Evolutionary conservation across 2,888 invertebrate genomes (phyloP), one percentile per base, ranked within the genome.

Genomic region (Eulithis prunata): DNA sequence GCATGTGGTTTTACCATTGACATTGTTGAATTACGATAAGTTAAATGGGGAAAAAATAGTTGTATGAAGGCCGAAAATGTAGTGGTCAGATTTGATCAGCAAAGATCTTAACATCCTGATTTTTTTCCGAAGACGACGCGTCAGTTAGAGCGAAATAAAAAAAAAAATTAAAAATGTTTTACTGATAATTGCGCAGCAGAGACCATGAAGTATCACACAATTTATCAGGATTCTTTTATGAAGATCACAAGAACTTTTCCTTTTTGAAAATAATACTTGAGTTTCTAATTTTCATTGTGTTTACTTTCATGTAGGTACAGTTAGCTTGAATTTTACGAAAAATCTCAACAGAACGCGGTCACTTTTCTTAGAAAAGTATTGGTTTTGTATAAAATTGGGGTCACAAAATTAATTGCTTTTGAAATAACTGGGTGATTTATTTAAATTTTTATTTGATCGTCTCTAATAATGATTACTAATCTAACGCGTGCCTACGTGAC

Each of bases 401-500:
- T 36, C 68, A 70, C 8, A 11, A 13, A 64, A 11, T 53, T 43
- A 71, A 66, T 68, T 66, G 57, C 4, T 45, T 32, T 32, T 1
- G 10, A 38, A 46, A 57, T 57, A 46, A 57, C 5, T 47, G 28
- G 28, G 46, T 47, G 46, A 36, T 57, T 36, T 46, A 6, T 47
- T 12, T 46, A 8, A 56, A 56, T 57, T 46, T 73, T 3, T 75
- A 75, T 79, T 73, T 78, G 69, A 82, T 80, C 11, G 62, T 14
- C 57, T 41, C 3, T 41, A 41, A 41, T 11, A 41, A 41, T 41
- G 10, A 6, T 41, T 8, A 41, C 41, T 41, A 41, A 38, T 8
- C 41, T 41, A 28, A 57, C 13, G 75, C 77, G 80, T 76, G 82
- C 74, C 79, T 81, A 82, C 83, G 83, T 83, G 82, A 82, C 41